A percentile compares a stretch with the other conserved stretches of the same genome.
phyloP scores from a whole-genome alignment of 2,113 vertebrate species.

The Mesembrinibis cayennensis region DNA sequence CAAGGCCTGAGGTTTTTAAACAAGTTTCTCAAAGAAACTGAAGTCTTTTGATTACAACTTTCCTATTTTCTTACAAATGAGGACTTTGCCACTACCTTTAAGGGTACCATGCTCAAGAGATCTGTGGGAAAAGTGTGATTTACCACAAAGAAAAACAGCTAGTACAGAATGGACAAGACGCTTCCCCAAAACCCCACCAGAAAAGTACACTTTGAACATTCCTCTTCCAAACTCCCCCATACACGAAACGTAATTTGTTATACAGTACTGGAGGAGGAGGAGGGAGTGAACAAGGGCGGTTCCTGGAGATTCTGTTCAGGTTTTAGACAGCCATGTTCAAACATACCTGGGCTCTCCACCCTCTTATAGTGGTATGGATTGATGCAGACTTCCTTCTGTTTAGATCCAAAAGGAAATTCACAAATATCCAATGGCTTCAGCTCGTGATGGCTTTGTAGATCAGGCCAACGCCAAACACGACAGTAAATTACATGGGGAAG shows the following conservation, averaged over 20 bases:
- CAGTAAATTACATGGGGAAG: constrained; percentile 99
- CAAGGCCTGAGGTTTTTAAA: not conserved
- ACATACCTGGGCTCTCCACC: constrained; percentile 95
- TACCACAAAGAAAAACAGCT: not conserved
- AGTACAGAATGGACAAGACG: not conserved
- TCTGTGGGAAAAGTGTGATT: not conserved
- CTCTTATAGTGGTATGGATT: constrained; percentile 99
- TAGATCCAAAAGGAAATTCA: constrained; percentile 98
- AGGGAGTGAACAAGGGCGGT: not conserved
- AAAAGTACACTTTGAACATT: not conserved
- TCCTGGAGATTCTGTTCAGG: not conserved
- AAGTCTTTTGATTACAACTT: not conserved
- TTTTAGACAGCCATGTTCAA: not conserved
- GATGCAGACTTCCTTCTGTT: constrained; percentile 99
- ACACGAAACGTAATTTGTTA: not conserved
- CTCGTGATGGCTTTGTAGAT: constrained; percentile 97
- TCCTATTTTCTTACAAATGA: not conserved
- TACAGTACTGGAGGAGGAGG: not conserved
- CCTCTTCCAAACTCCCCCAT: not conserved
- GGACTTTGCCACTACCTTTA: not conserved
- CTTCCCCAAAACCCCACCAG: not conserved
- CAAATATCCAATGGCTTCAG: constrained; percentile 97
- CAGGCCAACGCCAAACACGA: constrained; percentile 98
- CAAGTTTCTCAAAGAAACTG: not conserved
- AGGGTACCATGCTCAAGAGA: not conserved